Base-by-base conservation (phyloP, 2,888 invertebrate genomes). In the Dusona sp. region DNA sequence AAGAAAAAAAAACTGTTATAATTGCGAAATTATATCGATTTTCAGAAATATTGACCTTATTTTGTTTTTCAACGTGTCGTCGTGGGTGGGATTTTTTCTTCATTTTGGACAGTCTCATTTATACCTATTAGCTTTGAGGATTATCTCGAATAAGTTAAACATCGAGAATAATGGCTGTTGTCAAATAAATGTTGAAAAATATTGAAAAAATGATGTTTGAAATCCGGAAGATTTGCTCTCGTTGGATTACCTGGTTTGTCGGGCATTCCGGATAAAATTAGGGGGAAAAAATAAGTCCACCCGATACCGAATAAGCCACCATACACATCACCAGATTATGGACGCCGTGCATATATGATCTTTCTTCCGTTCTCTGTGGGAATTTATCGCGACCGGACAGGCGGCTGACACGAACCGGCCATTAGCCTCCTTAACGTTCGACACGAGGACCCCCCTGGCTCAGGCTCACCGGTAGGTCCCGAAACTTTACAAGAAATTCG, bases 321-420 rank as follows among this genome's bases (percentile, higher is more conserved):
- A 64, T 70, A 79, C 80, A 68, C 68, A 25, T 68, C 70, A 70
- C 72, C 64, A 81, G 86, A 81, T 79, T 80, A 72, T 68, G 72
- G 77, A 54, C n/a, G 67, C 64, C 79, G 9, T 65, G 61, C 48
- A 45, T 57, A 77, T 75, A 75, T 57, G 79, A 84, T 87, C 79
- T 79, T 82, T 86, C 72, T 82, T 82, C 70, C 72, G 68, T 36
- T 82, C 67, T 84, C 79, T 70, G 84, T 83, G 84, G 82, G 77
- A 82, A 87, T 84, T 87, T 87, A 79, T 87, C 87, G 87, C 82
- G 82, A 82, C 74, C 57, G 87, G 84, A 82, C 84, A 87, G 84
- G 75, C 81, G 82, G 75, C 87, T 82, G 84, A 87, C 87, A 87
- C 84, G 87, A 87, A 87, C 87, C 84, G 45, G 84, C 87, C 87